These are phyloP conservation scores for Pyrgilauda ruficollis DNA, from an alignment of 2,113 vertebrate genomes.

Conservation along the genomic window DNA sequence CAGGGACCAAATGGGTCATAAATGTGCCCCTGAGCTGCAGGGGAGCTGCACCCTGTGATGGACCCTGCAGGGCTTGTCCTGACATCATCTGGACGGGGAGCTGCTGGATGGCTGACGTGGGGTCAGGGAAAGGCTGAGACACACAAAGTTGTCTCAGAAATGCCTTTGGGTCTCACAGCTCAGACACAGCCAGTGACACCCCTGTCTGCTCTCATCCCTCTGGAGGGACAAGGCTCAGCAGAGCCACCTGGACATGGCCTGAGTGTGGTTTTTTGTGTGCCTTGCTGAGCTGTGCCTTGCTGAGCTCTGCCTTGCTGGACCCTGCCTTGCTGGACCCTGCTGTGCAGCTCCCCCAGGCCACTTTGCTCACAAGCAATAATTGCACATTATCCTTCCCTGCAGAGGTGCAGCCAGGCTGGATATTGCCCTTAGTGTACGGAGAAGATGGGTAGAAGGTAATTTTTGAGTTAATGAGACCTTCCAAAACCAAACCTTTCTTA, in stretches of 20 bases:
- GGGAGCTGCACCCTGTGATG: not conserved
- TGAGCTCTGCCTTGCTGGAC: not conserved
- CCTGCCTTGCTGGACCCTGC: not conserved
- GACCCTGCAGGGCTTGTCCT: not conserved
- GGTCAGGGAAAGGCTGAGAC: not conserved
- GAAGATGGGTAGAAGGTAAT: not conserved
- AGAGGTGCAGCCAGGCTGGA: not conserved
- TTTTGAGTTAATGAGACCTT: not conserved
- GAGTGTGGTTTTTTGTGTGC: not conserved
- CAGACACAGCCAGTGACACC: not conserved
- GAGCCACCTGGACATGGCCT: not conserved
- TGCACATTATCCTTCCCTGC: not conserved
- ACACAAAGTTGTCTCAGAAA: not conserved
- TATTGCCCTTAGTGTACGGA: not conserved
- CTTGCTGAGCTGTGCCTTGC: rapidly evolving
- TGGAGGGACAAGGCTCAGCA: not conserved
- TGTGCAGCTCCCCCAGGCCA: not conserved
- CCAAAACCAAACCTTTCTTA: not conserved
- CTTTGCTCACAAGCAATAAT: not conserved
- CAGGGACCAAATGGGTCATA: constrained; percentile 32
- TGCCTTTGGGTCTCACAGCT: not conserved
- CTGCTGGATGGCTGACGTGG: not conserved
- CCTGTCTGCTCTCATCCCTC: not conserved
- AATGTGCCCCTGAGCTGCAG: not conserved
- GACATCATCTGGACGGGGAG: rapidly evolving